Evolutionary conservation across 1,140 invertebrate species (phyloP), one percentile per base, ranked within the genome.

Genomic region (Drosophila navojoa): DNA sequence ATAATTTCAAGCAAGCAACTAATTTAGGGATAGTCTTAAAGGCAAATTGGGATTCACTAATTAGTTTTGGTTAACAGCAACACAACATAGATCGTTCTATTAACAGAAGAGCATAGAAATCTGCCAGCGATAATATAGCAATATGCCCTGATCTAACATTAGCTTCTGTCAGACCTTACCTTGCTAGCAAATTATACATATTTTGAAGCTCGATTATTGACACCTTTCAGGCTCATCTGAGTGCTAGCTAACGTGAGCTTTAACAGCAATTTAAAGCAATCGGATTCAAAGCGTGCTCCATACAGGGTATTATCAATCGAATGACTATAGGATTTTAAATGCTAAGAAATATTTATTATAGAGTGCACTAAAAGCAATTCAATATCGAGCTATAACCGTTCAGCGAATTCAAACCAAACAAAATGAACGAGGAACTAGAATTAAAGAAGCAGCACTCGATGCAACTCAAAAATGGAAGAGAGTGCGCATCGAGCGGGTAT

Each of bases 361-460:
- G 58, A 19, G 67, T 62, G 52, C 53, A 71, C 67, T 70, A 70
- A 57, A 62, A 70, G 32, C 44, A 47, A 52, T 49, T 45, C 4
- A 66, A 60, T 29, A 74, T 47, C 10, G 54, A 58, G 32, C 62
- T 22, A 13, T 44, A 40, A 62, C 49, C 40, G 49, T 16, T 55
- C 13, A 55, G 35, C 53, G 50, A 25, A 49, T 13, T 22, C 5
- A 49, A 49, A 63, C 38, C 22, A 22, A 68, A 53, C 59, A 76
- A 71, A 76, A 85, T 52, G 63, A 77, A 74, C 64, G 16, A 72
- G 16, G 52, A 49, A 45, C 22, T 27, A 44, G 11, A 47, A 10
- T 32, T 32, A 42, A 53, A 35, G 42, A 60, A 76, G 63, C 62
- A 32, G 19, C 68, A 71, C 54, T 54, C 60, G 15, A 64, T 64